phyloP scores from a whole-genome alignment of 2,113 vertebrate genomes.

The Bungarus multicinctus region DNA sequence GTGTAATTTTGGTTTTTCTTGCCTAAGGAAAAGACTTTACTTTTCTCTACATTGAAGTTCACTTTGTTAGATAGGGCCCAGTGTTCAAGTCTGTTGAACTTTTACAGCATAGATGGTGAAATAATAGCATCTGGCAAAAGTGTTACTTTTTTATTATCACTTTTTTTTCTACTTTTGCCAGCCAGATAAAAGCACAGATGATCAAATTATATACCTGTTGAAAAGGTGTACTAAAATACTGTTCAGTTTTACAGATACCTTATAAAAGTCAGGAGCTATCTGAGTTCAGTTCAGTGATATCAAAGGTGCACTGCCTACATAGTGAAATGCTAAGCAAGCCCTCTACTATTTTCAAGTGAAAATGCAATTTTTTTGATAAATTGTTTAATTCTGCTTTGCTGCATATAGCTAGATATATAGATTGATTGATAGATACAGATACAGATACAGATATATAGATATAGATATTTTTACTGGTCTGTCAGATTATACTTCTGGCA shows the following conservation, averaged over 20 bases:
- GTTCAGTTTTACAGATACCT: slow-evolving; percentile 15
- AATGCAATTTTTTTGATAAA: slow-evolving; percentile 43
- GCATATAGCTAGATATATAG: too few relatives aligned
- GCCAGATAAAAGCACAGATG: not conserved
- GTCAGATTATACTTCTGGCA: slow-evolving; percentile 26
- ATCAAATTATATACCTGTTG: slow-evolving; percentile 36
- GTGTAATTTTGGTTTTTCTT: too few relatives aligned
- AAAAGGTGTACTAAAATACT: slow-evolving; percentile 41
- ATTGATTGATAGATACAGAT: too few relatives aligned
- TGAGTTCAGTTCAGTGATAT: slow-evolving; percentile 22
- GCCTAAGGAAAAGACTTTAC: too few relatives aligned
- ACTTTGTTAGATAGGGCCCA: too few relatives aligned
- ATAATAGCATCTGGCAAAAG: not conserved
- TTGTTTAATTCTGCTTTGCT: slow-evolving; percentile 15
- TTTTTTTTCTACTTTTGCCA: not conserved
- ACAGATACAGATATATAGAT: too few relatives aligned
- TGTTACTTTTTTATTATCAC: not conserved
- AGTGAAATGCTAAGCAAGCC: slow-evolving; percentile 10
- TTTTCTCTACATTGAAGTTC: too few relatives aligned
- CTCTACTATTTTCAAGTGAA: slow-evolving; percentile 32
- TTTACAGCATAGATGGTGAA: not conserved
- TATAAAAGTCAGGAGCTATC: slow-evolving; percentile 38
- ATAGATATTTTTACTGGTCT: not conserved
- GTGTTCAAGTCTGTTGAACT: not conserved
- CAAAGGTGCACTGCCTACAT: slow-evolving; percentile 9